Evolutionary conservation across 1,140 invertebrate genomes (phyloP), one percentile per base, ranked within the genome.

Genomic region (fruit fly (Drosophila melanogaster)): DNA sequence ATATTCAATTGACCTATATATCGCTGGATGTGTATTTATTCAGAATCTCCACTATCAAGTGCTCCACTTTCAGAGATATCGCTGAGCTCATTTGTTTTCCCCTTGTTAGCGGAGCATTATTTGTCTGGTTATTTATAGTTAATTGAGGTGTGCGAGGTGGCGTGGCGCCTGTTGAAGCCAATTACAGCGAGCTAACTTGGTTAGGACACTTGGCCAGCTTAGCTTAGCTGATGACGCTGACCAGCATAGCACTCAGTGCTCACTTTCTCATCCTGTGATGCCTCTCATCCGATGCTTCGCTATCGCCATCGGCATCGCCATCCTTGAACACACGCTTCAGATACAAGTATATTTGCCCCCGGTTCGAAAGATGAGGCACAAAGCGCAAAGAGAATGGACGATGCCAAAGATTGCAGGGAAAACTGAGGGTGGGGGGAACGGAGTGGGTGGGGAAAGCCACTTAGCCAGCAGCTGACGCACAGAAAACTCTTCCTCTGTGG

Each of bases 101-200:
- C 43, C 35, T 56, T 22, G 35, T n/a, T 37, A 47, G 12, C 17
- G 15, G 40, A 47, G 35, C 38, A 43, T 59, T 76, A 55, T 58
- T 70, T 77, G 43, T 62, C 50, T 41, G 40, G 51, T 51, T 81
- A 79, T 76, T 81, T 81, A 67, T 81, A 87, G 79, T 78, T 86
- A 86, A 85, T 86, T 86, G 75, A 74, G 44, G 56, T 55, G 56
- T 57, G 67, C 33, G 38, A 35, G 44, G 37, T 37, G 59, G 46
- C 38, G 55, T 37, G 59, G 46, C 38, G 55, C 47, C 51, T 17
- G 51, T 49, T 57, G 44, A 62, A 38, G 64, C 44, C 77, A 79
- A 73, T 84, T 77, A 60, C 35, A 54, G 46, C 49, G 37, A 69
- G 35, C 78, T 61, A 78, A 75, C 74, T 53, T 49, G 58, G 56